Percentiles rank a stretch among this genome's conserved stretches.
Evolutionary conservation across 2,113 vertebrate genomes (phyloP).

Genomic region (Hippoglossus stenolepis): DNA sequence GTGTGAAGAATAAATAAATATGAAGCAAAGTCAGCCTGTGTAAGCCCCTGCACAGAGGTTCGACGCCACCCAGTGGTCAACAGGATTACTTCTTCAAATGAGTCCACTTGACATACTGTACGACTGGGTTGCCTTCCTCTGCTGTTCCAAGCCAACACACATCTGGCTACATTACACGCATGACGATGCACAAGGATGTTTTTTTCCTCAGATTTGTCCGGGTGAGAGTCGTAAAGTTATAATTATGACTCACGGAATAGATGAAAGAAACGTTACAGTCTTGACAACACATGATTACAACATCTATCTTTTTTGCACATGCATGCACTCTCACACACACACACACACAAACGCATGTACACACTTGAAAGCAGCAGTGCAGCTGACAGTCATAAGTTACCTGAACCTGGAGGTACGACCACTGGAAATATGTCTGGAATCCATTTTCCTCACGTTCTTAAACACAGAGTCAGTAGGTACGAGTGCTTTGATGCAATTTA

Average conservation of each 20-base stretch:
- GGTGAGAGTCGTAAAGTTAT: neutral
- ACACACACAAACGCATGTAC: slow-evolving; percentile 9
- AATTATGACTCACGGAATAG: neutral
- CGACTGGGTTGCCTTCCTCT: neutral
- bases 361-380: slow-evolving; percentile 2
- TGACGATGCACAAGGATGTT: no score
- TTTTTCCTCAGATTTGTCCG: neutral
- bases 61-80: slow-evolving; percentile 39
- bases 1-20: neutral
- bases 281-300: neutral
- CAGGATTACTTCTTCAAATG: neutral
- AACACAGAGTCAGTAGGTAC: neutral
- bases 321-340: slow-evolving; percentile 10
- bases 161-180: neutral
- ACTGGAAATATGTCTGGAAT: slow-evolving; percentile 70
- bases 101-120: no score
- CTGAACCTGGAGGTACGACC: slow-evolving; percentile 20
- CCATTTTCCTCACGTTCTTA: slow-evolving; percentile 8
- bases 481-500: no score
- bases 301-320: neutral
- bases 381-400: slow-evolving; percentile 25
- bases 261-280: neutral
- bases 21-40: neutral
- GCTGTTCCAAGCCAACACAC: neutral
- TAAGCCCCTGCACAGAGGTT: neutral